A percentile compares a stretch with the other conserved stretches of the same genome.
Evolutionary conservation across 2,797 vertebrate species (phyloP).

Genomic region (Mus spretus): DNA sequence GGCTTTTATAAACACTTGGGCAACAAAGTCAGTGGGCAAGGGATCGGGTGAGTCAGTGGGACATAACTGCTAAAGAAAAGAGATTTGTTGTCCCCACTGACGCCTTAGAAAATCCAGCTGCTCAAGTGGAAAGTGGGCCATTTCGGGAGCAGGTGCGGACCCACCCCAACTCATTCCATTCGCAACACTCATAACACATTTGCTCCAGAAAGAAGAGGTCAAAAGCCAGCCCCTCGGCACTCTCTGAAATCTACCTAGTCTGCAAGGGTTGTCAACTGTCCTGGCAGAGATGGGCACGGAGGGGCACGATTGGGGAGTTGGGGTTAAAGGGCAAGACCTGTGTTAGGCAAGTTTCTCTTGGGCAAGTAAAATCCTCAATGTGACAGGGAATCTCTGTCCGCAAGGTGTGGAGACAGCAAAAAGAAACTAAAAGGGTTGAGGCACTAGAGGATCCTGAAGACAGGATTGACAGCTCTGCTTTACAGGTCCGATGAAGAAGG

Average conservation of each 20-base stretch:
- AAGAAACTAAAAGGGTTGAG: not conserved
- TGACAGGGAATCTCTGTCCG: not conserved
- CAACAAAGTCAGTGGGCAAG: fast-evolving
- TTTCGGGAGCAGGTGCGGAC: slow-evolving; percentile 71
- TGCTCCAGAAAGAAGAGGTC: not conserved
- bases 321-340: not conserved
- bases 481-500: not conserved
- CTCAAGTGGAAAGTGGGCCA: slow-evolving; percentile 19
- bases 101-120: slow-evolving; percentile 48
- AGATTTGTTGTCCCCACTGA: slow-evolving; percentile 54
- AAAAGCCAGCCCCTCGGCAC: not conserved
- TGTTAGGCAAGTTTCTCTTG: not conserved
- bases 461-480: not conserved
- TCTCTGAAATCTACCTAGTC: not conserved
- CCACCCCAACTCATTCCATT: slow-evolving; percentile 75
- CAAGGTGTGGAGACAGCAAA: not conserved
- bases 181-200: slow-evolving; percentile 52
- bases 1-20: not conserved
- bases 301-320: not conserved
- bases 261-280: not conserved
- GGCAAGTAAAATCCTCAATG: not conserved
- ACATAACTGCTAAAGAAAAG: not conserved
- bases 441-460: not conserved
- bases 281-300: not conserved
- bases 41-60: slow-evolving; percentile 48